Evolutionary conservation across 2,113 vertebrate species (phyloP).

Genomic region (Ceyx margarethae): DNA sequence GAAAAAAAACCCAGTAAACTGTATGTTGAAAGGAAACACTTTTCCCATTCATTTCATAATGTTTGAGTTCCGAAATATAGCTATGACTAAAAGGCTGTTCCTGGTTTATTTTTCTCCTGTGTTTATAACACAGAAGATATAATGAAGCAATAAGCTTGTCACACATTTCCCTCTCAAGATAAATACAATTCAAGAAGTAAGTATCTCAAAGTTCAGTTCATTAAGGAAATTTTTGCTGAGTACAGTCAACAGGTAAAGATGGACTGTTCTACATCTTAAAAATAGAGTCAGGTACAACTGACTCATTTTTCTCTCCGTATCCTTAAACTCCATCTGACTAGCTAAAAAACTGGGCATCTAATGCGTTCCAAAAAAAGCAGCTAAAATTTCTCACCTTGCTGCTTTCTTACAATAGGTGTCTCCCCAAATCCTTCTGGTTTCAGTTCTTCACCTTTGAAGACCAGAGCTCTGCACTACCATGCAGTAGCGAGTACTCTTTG

Average conservation of each 20-base stretch:
- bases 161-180: not conserved
- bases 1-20: not conserved
- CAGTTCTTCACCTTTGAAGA: not conserved
- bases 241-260: not conserved
- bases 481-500: not conserved
- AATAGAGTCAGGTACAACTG: not conserved
- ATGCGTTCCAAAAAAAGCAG: not conserved
- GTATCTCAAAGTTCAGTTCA: not conserved
- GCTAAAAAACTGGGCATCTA: not conserved
- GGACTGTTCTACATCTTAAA: not conserved
- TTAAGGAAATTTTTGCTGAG: not conserved
- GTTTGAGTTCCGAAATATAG: not conserved
- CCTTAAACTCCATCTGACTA: not conserved
- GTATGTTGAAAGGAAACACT: not conserved
- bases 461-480: not conserved
- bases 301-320: not conserved
- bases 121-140: not conserved
- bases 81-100: not conserved
- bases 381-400: not conserved
- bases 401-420: not conserved
- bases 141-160: not conserved
- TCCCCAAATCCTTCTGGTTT: not conserved
- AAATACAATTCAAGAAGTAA: not conserved
- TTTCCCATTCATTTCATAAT: not conserved
- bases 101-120: not conserved